Base-by-base conservation (phyloP, 2,797 vertebrate genomes). In the Lepidocolaptes lacrymiger region DNA sequence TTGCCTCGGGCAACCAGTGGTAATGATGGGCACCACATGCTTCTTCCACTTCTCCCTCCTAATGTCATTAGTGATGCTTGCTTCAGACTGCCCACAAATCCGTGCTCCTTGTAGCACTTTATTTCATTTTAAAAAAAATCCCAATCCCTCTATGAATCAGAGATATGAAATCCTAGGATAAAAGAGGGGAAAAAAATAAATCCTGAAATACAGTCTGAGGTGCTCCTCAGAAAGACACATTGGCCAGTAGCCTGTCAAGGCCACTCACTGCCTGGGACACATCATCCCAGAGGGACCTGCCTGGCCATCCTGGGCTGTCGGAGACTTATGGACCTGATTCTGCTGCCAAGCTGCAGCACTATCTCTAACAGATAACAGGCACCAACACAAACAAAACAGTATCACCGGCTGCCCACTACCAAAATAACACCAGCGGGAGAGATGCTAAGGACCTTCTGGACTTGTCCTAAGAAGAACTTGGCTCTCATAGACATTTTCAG, bases 21-120 rank as follows among this genome's bases (percentile, higher is more conserved):
- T 37, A 63, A 66, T 10, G 6, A 56, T 0, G 0, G 17, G 27
- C 27, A 89, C 17, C 34, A 41, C 0, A 0, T 7, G 5, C 17
- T 83, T 21, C 63, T 49, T 81, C 54, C 27, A 22, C 30, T 84
- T 80, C 43, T 81, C 36, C 48, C 23, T 39, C 24, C 6, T 55
- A 88, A 52, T 34, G 39, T 26, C 0, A 39, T 11, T 83, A 78
- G 66, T 86, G 69, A 62, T 44, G 44, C 26, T 81, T 67, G 26
- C 32, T 90, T 86, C 67, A 76, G 72, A 43, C 32, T 32, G 28
- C 10, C 19, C 23, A 49, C 1, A 2, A 27, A 54, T 32, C 43
- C 32, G 12, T 18, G 43, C 15, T 75, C 46, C 54, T 16, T 69
- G 41, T 7, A 66, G 43, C 28, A 66, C 5, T 10, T 59, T 28